A percentile compares a stretch with the other conserved stretches of the same genome.
Conservation (phyloP, 2,888 invertebrate genomes). For the Drosophila rubida region DNA sequence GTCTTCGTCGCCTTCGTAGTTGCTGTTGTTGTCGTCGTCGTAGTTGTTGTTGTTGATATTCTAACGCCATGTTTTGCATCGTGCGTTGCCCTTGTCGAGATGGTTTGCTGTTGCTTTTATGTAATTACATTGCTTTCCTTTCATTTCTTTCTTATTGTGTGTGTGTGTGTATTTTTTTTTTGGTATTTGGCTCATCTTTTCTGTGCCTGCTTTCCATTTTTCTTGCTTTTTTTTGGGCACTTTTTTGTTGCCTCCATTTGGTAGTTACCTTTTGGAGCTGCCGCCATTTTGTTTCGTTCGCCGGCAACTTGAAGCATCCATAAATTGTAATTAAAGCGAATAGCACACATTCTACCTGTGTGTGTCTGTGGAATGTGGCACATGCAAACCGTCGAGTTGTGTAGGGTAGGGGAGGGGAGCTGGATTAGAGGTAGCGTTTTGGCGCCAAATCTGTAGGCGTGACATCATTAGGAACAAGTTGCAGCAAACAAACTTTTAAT, state of each 20-base stretch:
- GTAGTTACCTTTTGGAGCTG: conserved; percentile 50
- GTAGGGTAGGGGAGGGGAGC: not conserved
- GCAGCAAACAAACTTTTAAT: conserved; percentile 70
- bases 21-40: not conserved
- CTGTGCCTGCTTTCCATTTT: conserved; percentile 23
- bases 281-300: conserved; percentile 57
- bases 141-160: not conserved
- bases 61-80: conserved; percentile 50
- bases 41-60: conserved; percentile 1
- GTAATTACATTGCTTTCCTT: conserved; percentile 63
- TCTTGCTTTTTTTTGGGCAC: conserved; percentile 8
- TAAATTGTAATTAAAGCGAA: conserved; percentile 73
- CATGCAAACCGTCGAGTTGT: conserved; percentile 5
- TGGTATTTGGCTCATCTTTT: not conserved
- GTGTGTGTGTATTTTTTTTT: no score
- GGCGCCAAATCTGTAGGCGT: conserved; percentile 52
- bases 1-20: no score
- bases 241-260: conserved; percentile 35
- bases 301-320: conserved; percentile 64
- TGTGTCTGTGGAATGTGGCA: not conserved
- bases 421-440: conserved; percentile 19
- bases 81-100: conserved; percentile 60
- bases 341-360: conserved; percentile 24
- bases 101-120: conserved; percentile 63
- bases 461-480: conserved; percentile 64